Percentiles rank a stretch among this genome's conserved stretches.
phyloP scores from a whole-genome alignment of 2,113 vertebrate genomes.

The Diphyllodes magnificus region DNA sequence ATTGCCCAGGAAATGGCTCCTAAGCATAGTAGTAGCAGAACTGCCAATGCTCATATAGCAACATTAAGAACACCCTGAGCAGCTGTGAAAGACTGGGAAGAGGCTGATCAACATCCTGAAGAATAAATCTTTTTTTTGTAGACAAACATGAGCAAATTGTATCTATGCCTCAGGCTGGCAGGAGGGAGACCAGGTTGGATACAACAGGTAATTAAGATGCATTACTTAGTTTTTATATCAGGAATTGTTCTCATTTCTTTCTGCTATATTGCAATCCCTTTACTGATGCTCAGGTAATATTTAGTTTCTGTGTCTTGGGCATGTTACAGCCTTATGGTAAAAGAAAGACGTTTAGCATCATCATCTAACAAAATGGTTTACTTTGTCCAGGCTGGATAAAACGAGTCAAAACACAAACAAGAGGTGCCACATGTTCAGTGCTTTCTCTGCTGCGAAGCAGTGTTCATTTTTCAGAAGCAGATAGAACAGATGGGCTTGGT shows the following conservation, averaged over 20 bases:
- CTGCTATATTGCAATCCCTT: neutral
- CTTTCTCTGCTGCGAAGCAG: rapidly evolving
- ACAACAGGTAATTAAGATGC: neutral
- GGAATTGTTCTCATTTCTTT: neutral
- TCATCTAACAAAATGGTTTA: neutral
- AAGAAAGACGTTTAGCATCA: neutral
- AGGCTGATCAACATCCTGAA: neutral
- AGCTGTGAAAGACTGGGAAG: neutral
- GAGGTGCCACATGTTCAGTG: neutral
- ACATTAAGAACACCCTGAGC: neutral
- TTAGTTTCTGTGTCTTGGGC: neutral
- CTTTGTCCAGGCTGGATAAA: neutral
- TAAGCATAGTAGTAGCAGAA: neutral
- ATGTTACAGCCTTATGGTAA: neutral
- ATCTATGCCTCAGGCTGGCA: neutral
- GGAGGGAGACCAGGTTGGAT: neutral
- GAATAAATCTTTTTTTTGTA: neutral
- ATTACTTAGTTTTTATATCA: neutral
- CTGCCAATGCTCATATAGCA: neutral
- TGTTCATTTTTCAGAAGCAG: neutral
- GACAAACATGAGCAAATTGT: neutral
- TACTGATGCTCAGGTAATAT: neutral
- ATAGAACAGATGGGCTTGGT: neutral
- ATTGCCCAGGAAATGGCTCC: neutral
- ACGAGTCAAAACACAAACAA: neutral